Evolutionary conservation across 2,113 vertebrate genomes (phyloP).

Genomic region (Neodon shergylaensis): DNA sequence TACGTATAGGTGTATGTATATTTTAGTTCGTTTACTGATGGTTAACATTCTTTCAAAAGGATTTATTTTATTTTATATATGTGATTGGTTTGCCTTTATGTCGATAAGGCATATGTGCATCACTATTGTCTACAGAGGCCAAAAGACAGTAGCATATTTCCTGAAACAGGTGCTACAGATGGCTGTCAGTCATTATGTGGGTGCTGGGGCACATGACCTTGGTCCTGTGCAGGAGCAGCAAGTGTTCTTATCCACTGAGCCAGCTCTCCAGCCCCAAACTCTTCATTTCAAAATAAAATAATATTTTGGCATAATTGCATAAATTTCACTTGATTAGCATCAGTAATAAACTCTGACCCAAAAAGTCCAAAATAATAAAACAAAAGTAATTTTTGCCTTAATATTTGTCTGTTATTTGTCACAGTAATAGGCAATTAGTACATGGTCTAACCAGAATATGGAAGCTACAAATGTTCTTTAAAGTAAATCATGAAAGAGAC

Average conservation of each 20-base stretch:
- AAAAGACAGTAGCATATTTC: not conserved
- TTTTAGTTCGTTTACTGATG: slow-evolving; percentile 26
- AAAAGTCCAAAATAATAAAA: not conserved
- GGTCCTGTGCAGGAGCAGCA: not conserved
- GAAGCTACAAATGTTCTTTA: not conserved
- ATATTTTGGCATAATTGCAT: not conserved
- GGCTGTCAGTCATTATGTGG: not conserved
- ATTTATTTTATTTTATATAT: not conserved
- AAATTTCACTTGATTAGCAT: not conserved
- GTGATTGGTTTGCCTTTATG: not conserved
- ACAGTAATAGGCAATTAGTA: not conserved
- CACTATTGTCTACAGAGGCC: not conserved
- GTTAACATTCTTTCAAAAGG: not conserved
- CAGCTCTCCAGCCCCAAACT: not conserved
- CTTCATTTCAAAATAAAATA: not conserved
- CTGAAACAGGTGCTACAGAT: not conserved
- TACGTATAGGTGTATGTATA: not conserved
- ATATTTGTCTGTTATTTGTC: not conserved
- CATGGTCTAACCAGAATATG: not conserved
- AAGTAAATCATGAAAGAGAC: not conserved
- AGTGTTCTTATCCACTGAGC: not conserved
- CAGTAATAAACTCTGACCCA: not conserved
- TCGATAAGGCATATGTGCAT: not conserved
- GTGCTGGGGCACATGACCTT: not conserved
- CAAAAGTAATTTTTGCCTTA: not conserved